These are phyloP conservation scores for Drosophila tsacasi DNA, from an alignment of 1,140 invertebrate species.

Conservation along the genomic window DNA sequence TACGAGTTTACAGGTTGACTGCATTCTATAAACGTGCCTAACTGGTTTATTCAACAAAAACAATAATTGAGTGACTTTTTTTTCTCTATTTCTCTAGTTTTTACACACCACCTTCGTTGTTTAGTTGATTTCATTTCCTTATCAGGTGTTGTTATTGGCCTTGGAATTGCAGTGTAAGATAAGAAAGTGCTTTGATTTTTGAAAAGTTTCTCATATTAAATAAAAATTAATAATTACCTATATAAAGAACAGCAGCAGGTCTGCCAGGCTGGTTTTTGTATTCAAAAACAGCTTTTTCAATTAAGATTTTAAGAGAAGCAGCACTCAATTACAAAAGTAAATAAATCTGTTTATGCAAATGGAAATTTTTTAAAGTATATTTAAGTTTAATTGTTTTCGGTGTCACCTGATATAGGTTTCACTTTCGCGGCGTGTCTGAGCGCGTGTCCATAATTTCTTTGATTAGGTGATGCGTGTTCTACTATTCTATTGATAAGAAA, in stretches of 20 bases:
- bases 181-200: conserved; percentile 2
- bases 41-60: conserved; percentile 12
- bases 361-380: neutral
- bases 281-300: neutral
- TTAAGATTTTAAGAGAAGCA: neutral
- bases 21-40: conserved; percentile 24
- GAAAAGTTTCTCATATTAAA: conserved; percentile 1
- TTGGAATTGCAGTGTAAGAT: conserved; percentile 21
- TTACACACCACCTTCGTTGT: conserved; percentile 1
- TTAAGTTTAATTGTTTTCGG: neutral
- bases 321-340: neutral
- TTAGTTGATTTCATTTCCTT: conserved; percentile 25
- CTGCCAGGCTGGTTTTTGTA: neutral
- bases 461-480: conserved; percentile 23
- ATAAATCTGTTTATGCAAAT: neutral
- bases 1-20: neutral
- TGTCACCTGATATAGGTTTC: conserved; percentile 28
- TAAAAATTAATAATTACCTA: conserved; percentile 10
- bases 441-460: neutral
- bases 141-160: conserved; percentile 13
- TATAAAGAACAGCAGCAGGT: neutral
- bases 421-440: conserved; percentile 5
- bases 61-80: neutral
- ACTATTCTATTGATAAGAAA: conserved; percentile 36
- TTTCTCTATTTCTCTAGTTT: conserved; percentile 2